Evolutionary conservation across 2,113 vertebrate genomes (phyloP), one percentile per base, ranked within the genome.

Genomic region (Butastur rufipennis): DNA sequence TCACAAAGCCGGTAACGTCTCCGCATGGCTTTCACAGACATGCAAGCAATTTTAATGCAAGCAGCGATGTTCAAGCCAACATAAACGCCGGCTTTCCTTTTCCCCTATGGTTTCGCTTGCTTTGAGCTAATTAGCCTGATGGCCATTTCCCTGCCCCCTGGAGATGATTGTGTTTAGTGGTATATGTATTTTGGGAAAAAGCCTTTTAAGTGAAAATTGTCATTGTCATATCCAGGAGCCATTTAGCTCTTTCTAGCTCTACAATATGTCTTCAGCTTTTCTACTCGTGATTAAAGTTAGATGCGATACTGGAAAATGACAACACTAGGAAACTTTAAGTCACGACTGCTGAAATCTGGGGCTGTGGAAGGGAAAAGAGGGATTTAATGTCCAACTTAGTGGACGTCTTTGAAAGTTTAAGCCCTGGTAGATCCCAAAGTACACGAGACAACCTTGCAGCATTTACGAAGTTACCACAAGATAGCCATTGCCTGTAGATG

Each of bases 91-190:
- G 45, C 79, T 88, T 77, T 50, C 55, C 63, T 95, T 96, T 93
- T 78, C 82, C 82, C 82, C 75, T 34, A 45, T 45, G 86, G 74
- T 92, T 97, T 86, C 0, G 0, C 59, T 90, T 73, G 79, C 90
- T 94, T 96, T 86, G 45, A 94, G 94, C 63, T 97, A 92, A 97
- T 90, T 95, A 95, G 80, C 72, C 72, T 63, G 90, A 95, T 83
- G 92, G 86, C 75, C 86, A 83, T 88, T 93, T 92, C 86, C 73
- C 89, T 93, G 56, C 32, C 59, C 91, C 81, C 88, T 31, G 82
- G 90, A 94, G 88, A 96, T 52, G 67, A 15, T 9, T 58, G 59
- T 23, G n/a, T 94, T 93, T 81, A 90, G 93, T 62, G 43, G 73
- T 89, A 92, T 71, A 95, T n/a, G 62, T 88, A 78, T 90, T 80